Base-by-base conservation (phyloP, 2,888 invertebrate species). In the Eugnorisma glareosa region DNA sequence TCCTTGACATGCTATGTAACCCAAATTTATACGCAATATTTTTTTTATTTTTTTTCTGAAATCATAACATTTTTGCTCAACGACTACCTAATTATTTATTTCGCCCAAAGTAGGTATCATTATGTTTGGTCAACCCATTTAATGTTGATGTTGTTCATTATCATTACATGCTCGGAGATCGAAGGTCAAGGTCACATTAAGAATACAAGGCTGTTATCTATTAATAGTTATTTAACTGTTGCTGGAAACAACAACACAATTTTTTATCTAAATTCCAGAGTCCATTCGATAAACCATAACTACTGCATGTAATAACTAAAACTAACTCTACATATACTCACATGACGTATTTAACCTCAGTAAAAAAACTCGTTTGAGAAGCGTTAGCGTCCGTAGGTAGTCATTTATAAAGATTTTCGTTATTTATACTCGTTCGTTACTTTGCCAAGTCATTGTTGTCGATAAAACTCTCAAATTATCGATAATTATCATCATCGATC, bases 191-290 rank as follows among this genome's bases (percentile, higher is more conserved):
- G 79, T 59, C n/a, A n/a, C 21, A 54, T 18, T 5, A 40, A 40
- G 28, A 45, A 40, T 37, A 57, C 7, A 48, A 61, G 15, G 51
- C 18, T 59, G 40, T 68, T 78, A 68, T 83, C 43, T 64, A 37
- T 51, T 64, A 59, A 68, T 68, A 72, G 28, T 57, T 79, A 78
- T 83, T 83, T 51, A 59, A 78, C 54, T 57, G 72, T 61, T 35
- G 18, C 11, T 66, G 37, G 35, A 15, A 70, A 71, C 21, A 48
- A 77, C 24, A 83, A 63, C 18, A 64, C 64, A n/a, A 6, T 69
- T 83, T 71, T 74, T 84, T 84, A 84, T 84, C 82, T 54, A 15
- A 31, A 48, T 35, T 84, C 59, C 82, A 84, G 40, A 82, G 82
- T 82, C 71, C 81, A 72, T 37, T 54, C 54, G 37, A 68, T 73